A percentile compares a stretch with the other conserved stretches of the same genome.
phyloP scores from a whole-genome alignment of 1,140 invertebrate genomes.

The Copidosoma floridanum region DNA sequence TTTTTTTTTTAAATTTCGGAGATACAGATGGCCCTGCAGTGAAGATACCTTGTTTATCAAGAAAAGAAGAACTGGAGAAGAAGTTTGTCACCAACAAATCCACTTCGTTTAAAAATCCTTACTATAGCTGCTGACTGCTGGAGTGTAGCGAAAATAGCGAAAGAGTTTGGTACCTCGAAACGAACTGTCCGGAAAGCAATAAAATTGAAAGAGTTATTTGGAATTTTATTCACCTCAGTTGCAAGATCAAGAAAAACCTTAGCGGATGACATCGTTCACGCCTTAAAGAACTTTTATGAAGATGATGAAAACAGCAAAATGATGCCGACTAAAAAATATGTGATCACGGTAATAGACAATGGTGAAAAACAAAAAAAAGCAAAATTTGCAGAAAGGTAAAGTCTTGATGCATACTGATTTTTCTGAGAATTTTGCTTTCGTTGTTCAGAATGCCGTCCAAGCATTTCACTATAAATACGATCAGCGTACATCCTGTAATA shows the following conservation, averaged over 20 bases:
- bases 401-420: slow-evolving; percentile 33
- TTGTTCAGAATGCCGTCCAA: slow-evolving; percentile 37
- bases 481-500: slow-evolving; percentile 32
- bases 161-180: slow-evolving; percentile 6
- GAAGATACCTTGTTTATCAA: background rate
- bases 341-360: background rate
- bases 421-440: slow-evolving; percentile 39
- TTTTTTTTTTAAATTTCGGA: background rate
- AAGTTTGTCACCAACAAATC: background rate
- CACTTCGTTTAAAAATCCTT: background rate
- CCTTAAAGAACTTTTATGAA: background rate
- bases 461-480: slow-evolving; percentile 34
- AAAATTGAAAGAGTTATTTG: background rate
- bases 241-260: background rate
- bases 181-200: background rate
- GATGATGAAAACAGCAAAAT: background rate
- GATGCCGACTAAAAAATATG: slow-evolving; percentile 6
- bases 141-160: background rate
- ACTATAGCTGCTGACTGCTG: slow-evolving; percentile 4
- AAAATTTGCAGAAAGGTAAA: slow-evolving; percentile 14
- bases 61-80: background rate
- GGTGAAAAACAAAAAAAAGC: background rate
- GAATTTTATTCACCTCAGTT: background rate
- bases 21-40: background rate
- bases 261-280: background rate